Base-by-base conservation (phyloP, 2,888 invertebrate genomes). In the Marasmarcha lunaedactyla region DNA sequence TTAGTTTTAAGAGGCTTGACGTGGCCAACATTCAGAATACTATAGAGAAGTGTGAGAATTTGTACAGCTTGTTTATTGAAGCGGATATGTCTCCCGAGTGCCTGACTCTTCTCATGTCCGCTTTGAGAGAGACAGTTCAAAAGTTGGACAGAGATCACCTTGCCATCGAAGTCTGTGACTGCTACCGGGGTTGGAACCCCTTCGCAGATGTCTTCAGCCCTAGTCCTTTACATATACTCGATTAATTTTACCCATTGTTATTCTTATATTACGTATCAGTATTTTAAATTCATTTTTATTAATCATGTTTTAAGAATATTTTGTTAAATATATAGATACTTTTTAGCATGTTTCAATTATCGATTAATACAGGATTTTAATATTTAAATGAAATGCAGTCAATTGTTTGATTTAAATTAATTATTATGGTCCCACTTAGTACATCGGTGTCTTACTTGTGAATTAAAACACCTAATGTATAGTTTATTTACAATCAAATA, bases 201-300 rank as follows among this genome's bases (percentile, higher is more conserved):
- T 65, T 62, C 41, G 55, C 48, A 11, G 63, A 64, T 41, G 61
- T 65, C 1, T 64, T 64, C 45, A 63, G 56, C 43, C 64, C 64
- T 1, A 65, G 64, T 36, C 64, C 64, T 42, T 52, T 65, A 42
- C 57, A 63, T 40, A 47, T 54, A 37, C 42, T 50, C 25, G 42
- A 42, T 35, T 35, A 10, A 27, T 25, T 36, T 20, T 20, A n/a
- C n/a, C n/a, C n/a, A n/a, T n/a, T n/a, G 13, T 36, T 36, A 7
- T 30, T 30, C 36, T 15, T 12, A n/a, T n/a, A n/a, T n/a, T n/a
- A n/a, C n/a, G n/a, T n/a, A n/a, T n/a, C n/a, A n/a, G n/a, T n/a
- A n/a, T n/a, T n/a, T n/a, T n/a, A n/a, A n/a, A n/a, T n/a, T n/a
- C n/a, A n/a, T n/a, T n/a, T n/a, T n/a, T n/a, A n/a, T n/a, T n/a